Evolutionary conservation across 2,113 vertebrate genomes (phyloP).

Genomic region (Hemicordylus capensis): DNA sequence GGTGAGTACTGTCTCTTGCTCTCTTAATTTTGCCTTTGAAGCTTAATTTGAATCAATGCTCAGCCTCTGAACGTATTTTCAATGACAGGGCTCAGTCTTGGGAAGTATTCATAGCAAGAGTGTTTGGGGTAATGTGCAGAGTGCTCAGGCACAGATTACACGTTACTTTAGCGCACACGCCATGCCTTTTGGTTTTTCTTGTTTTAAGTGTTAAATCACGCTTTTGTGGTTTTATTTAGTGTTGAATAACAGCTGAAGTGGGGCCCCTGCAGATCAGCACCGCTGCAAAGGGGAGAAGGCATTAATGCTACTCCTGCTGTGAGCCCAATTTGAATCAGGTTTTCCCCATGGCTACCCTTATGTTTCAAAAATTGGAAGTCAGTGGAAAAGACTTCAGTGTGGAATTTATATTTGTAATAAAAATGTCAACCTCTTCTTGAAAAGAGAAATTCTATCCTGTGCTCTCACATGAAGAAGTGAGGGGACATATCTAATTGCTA

Average conservation of each 20-base stretch:
- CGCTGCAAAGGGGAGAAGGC: too few relatives aligned
- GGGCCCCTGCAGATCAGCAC: too few relatives aligned
- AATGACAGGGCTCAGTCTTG: background rate
- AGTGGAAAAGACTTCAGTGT: background rate
- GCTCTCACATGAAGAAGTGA: background rate
- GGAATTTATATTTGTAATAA: background rate
- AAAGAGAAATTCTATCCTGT: background rate
- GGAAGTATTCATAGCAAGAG: background rate
- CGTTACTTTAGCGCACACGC: too few relatives aligned
- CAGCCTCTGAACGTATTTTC: background rate
- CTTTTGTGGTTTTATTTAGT: too few relatives aligned
- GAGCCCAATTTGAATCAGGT: too few relatives aligned
- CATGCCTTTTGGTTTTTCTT: too few relatives aligned
- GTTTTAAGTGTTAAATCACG: too few relatives aligned
- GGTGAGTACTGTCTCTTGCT: slow-evolving; percentile 58
- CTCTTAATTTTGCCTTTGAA: background rate
- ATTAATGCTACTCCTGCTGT: too few relatives aligned
- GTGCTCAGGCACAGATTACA: too few relatives aligned
- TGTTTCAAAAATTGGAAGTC: background rate
- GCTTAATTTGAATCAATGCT: background rate
- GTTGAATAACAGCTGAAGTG: too few relatives aligned
- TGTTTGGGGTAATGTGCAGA: background rate
- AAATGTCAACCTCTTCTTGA: background rate
- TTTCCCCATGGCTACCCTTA: too few relatives aligned
- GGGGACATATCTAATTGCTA: background rate